Evolutionary conservation across 2,113 vertebrate species (phyloP).

Genomic region (Aythya baeri): DNA sequence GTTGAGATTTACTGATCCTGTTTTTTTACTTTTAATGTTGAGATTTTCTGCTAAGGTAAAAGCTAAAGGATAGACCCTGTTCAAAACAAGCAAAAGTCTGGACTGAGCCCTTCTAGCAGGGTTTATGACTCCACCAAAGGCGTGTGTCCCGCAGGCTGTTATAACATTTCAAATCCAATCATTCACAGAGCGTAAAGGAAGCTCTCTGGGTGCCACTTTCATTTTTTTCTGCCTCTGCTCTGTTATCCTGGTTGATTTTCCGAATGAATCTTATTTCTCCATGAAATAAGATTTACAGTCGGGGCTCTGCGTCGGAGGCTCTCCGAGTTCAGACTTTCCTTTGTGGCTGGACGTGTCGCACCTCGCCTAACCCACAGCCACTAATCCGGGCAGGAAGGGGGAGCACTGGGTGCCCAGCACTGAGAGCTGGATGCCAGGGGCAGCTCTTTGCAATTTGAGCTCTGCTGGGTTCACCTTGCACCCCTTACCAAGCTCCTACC

Average conservation of each 20-base stretch:
- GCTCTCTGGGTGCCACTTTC: not conserved
- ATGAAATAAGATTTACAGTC: not conserved
- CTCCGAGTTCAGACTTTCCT: not conserved
- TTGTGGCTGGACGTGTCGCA: not conserved
- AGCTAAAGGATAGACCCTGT: not conserved
- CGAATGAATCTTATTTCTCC: not conserved
- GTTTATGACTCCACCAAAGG: not conserved
- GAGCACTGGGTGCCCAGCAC: not conserved
- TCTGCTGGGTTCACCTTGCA: not conserved
- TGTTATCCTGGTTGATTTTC: not conserved
- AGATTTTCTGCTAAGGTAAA: not conserved
- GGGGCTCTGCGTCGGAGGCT: not conserved
- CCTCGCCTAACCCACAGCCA: not conserved
- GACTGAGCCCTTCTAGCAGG: not conserved
- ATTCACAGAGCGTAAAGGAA: not conserved
- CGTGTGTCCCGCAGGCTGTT: rapidly evolving
- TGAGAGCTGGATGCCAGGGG: not conserved
- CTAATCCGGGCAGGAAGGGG: not conserved
- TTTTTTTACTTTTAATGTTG: too few relatives aligned
- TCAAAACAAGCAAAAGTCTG: not conserved
- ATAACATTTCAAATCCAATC: not conserved
- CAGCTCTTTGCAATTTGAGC: not conserved
- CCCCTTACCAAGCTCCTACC: not conserved
- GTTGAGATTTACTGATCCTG: not conserved
- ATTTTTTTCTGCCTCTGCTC: not conserved